Base-by-base conservation (phyloP, 2,888 invertebrate genomes). In the Malacosoma neustria region DNA sequence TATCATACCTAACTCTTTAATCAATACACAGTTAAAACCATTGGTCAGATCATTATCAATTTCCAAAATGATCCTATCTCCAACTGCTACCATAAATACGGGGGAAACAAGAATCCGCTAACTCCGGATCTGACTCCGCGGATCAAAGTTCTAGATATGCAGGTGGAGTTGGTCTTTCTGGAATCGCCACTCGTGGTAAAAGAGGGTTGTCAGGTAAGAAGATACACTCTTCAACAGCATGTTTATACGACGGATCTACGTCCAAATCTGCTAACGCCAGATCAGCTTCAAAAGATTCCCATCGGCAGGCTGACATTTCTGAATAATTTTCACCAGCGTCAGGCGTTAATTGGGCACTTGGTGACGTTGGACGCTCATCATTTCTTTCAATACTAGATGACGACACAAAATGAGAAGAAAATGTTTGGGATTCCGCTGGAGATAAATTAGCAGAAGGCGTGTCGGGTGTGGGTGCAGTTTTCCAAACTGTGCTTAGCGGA, bases 381-480 rank as follows among this genome's bases (percentile, higher is more conserved):
- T 84, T 77, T 45, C 57, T 77, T 45, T 85, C 86, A 42, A 86
- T 79, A 51, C 86, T 86, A 3, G 81, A 82, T 1, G 84, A 70
- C 1, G 87, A 87, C 4, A 89, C 89, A 56, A 89, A 89, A 62
- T 89, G 89, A 31, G 89, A 89, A 30, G 89, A 90, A 52, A 90
- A 90, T 5, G 88, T 87, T 62, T 90, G 89, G 2, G 89, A 88
- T 51, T 86, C 86, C 33, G 76, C 86, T 45, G 88, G 70, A 13
- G 87, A 88, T 11, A 91, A 84, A 61, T 91, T 91, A 11, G 91
- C 90, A 33, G 90, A 89, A 13, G 92, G 91, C 3, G 91, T 91
- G 52, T 91, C 91, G 5, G 91, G 91, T 3, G 91, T 91, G 0
- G 76, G 75, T 12, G 80, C 84, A 1, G 79, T 82, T 62, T 69